Base-by-base conservation (phyloP, 2,113 vertebrate species). In the Ellobius talpinus region DNA sequence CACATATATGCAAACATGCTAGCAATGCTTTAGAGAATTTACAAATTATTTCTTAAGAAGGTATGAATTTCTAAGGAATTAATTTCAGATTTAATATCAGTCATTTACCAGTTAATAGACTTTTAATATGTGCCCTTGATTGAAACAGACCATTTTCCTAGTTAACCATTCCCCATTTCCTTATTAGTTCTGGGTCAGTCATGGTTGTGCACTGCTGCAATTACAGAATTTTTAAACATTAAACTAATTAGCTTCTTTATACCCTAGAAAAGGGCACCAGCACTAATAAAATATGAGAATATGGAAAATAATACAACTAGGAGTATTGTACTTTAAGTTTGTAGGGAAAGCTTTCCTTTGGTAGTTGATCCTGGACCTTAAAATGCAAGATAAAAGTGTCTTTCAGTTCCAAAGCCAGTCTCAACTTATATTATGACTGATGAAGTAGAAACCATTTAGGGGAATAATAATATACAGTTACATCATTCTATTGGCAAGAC, bases 371-470 rank as follows among this genome's bases (percentile, higher is more conserved):
- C 7, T 84, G 74, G 1, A 81, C 72, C 13, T 55, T 82, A 91
- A 86, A 12, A 7, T 82, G 33, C 47, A 91, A 7, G 6, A 36
- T 74, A 7, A 63, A 92, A 89, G 24, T 68, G n/a, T 23, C 23
- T 74, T 95, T 78, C 1, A 36, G 11, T 79, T 88, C 2, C 26
- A 92, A 55, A 86, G 33, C 1, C 26, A 76, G 31, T 39, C 5
- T 45, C 58, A 81, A 91, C 39, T 94, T 89, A 23, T 87, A 47
- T 58, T 87, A 26, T 90, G 19, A 92, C 42, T 85, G 29, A 89
- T 45, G 87, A 90, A 89, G 42, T 66, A 42, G 23, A 9, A 90
- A 87, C 66, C 42, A 33, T 82, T 93, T 39, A 82, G 33, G 47
- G 36, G 3, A 89, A 87, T 89, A 68, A 73, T 77, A 73, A 93